Base-by-base conservation (phyloP, 2,113 vertebrate species). In the Phaethornis superciliosus region DNA sequence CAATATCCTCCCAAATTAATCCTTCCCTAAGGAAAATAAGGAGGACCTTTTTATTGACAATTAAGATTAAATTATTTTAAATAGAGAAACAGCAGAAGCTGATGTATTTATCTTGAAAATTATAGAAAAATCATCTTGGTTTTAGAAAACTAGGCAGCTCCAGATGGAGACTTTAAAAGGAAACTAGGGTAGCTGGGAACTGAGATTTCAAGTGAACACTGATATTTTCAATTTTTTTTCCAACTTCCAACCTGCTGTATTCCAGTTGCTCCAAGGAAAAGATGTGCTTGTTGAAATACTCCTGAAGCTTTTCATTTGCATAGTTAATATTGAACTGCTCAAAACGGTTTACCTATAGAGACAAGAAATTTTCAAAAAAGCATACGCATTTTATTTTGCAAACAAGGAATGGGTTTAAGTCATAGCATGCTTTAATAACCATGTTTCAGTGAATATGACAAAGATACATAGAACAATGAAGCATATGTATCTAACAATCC, bases 281-380 rank as follows among this genome's bases (percentile, higher is more conserved):
- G 63, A 99, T 99, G 96, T 99, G 99, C 89, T 99, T 99, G 96
- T 99, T 99, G 95, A 99, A 99, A 96, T 99, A 99, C 76, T 99
- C 99, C 97, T 99, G 99, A 63, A 99, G 99, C 89, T 99, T 99
- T 87, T 99, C 99, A 52, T 99, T 99, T 97, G 99, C 99, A 98
- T 99, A 99, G 98, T 99, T 99, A 96, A 99, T 99, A 96, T 98
- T 99, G 98, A 99, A 99, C 97, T 99, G 99, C 95, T 99, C 99
- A 72, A 99, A 99, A 96, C 97, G 99, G 95, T 99, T 99, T 69
- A 99, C 98, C 99, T 99, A 90, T 77, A 72, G 69, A 55, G 68
- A 81, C 64, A 90, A 77, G 30, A 89, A 18, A 42, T 70, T 76
- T 81, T 87, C 6, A 84, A 76, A 86, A 82, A 63, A 8, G 11